A percentile compares a stretch with the other conserved stretches of the same genome.
Conservation (phyloP, 2,888 invertebrate genomes). For the Zhuqinia jingwanae region DNA sequence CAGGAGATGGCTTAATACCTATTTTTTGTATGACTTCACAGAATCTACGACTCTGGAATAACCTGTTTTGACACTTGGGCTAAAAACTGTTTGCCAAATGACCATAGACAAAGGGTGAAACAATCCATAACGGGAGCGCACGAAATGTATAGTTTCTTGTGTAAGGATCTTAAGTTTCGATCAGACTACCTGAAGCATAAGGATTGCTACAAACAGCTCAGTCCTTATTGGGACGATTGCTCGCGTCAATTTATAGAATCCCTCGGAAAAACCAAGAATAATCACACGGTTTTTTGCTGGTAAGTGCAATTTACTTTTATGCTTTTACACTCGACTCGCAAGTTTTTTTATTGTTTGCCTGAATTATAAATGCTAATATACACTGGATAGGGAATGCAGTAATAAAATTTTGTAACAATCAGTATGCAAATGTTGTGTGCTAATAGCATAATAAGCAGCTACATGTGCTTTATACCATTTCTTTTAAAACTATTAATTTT, state of each 20-base stretch:
- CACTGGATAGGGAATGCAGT: too few species aligned
- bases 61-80: conserved; percentile 71
- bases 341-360: too few species aligned
- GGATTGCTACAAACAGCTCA: conserved; percentile 67
- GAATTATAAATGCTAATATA: too few species aligned
- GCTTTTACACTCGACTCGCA: too few species aligned
- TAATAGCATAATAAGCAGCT: too few species aligned
- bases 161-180: conserved; percentile 70
- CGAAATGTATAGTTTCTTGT: conserved; percentile 73
- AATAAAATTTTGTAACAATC: too few species aligned
- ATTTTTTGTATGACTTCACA: conserved; percentile 32
- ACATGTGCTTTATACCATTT: too few species aligned
- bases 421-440: too few species aligned
- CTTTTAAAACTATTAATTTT: too few species aligned
- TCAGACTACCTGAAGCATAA: conserved; percentile 67
- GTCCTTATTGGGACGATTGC: conserved; percentile 71
- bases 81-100: conserved; percentile 62
- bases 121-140: conserved; percentile 71
- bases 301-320: conserved; percentile 53
- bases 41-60: conserved; percentile 72
- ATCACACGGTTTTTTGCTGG: conserved; percentile 72
- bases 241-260: conserved; percentile 69
- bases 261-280: conserved; percentile 54
- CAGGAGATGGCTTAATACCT: background rate
- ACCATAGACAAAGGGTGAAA: conserved; percentile 52